Evolutionary conservation across 1,140 invertebrate genomes (phyloP).

Genomic region (Caerostris darwini): DNA sequence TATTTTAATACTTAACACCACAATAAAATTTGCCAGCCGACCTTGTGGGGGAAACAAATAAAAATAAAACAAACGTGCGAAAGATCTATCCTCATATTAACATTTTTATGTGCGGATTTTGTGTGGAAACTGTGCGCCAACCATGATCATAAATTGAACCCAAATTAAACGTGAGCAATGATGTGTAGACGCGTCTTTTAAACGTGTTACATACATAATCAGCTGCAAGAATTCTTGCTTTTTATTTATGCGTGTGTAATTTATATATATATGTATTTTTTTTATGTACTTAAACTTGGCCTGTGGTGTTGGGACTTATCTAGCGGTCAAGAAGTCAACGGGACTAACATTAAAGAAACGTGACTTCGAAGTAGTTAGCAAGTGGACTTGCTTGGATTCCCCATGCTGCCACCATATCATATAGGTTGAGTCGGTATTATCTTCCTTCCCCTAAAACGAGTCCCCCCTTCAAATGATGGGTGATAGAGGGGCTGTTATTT

Average conservation of each 20-base stretch:
- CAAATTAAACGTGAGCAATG: conserved; percentile 60
- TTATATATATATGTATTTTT: background rate
- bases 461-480: background rate
- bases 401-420: conserved; percentile 1
- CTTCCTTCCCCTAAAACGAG: background rate
- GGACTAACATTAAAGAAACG: conserved; percentile 57
- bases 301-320: conserved; percentile 55
- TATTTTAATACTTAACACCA: conserved; percentile 48
- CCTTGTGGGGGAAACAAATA: background rate
- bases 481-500: conserved; percentile 37
- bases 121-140: background rate
- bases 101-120: conserved; percentile 35
- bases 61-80: background rate
- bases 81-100: conserved; percentile 34
- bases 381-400: background rate
- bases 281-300: conserved; percentile 37
- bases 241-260: conserved; percentile 23
- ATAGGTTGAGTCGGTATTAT: conserved; percentile 30
- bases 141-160: conserved; percentile 63
- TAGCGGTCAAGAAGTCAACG: conserved; percentile 69
- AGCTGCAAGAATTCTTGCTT: conserved; percentile 37
- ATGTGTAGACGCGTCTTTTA: conserved; percentile 57
- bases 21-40: conserved; percentile 5
- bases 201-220: conserved; percentile 73
- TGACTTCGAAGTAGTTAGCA: conserved; percentile 43